Evolutionary conservation across 2,113 vertebrate genomes (phyloP).

Genomic region (Periophthalmus modestus): DNA sequence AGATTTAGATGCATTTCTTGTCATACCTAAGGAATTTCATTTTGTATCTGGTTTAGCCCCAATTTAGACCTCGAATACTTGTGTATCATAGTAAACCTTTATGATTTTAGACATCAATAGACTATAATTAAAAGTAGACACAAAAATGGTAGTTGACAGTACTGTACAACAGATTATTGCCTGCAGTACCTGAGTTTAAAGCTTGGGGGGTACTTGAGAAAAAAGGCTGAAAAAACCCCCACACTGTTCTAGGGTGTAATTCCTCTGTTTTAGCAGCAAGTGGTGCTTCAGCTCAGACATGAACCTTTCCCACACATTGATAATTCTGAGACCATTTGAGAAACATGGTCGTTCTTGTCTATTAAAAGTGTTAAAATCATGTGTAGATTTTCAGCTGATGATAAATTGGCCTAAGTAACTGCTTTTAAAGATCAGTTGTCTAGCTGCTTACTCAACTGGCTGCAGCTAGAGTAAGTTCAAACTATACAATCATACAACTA

Average conservation of each 20-base stretch:
- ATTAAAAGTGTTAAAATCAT: not conserved
- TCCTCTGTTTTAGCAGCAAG: conserved; percentile 58
- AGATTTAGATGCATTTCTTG: no score
- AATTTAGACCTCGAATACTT: no score
- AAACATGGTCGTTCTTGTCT: not conserved
- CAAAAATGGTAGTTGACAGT: not conserved
- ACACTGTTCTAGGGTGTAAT: conserved; percentile 35
- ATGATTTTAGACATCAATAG: not conserved
- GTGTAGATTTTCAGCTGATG: not conserved
- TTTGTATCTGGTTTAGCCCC: no score
- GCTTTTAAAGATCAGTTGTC: no score
- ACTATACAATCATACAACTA: no score
- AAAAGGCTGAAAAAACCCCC: not conserved
- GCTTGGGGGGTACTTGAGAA: not conserved
- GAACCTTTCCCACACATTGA: not conserved
- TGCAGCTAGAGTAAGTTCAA: no score
- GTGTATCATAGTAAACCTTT: no score
- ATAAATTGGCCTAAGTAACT: no score
- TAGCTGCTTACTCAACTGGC: no score
- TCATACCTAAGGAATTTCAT: no score
- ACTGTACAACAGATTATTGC: not conserved
- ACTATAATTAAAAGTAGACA: not conserved
- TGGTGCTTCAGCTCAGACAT: conserved; percentile 62
- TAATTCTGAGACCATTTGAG: not conserved
- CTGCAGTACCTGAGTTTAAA: not conserved